These are phyloP conservation scores for Cantharis rustica DNA, from an alignment of 2,888 invertebrate genomes.

Conservation along the genomic window DNA sequence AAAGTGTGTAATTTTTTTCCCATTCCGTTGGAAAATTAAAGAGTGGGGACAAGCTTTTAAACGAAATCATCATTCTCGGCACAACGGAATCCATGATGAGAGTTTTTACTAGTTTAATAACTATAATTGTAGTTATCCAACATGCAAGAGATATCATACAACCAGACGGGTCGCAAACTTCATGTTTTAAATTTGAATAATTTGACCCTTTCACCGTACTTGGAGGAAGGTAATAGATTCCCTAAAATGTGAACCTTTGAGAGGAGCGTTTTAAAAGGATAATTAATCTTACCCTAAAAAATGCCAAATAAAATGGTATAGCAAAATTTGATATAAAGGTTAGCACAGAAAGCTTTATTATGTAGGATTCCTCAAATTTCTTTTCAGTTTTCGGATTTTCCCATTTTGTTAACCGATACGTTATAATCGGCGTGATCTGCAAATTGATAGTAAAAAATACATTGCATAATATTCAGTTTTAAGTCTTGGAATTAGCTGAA, in stretches of 20 bases:
- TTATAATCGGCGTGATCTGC: not conserved
- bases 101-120: not conserved
- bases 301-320: constrained; percentile 29
- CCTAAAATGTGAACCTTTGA: constrained; percentile 1
- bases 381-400: constrained; percentile 18
- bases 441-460: too few species aligned
- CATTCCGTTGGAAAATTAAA: not conserved
- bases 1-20: not conserved
- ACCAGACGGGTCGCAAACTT: constrained; percentile 24
- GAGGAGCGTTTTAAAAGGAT: not conserved
- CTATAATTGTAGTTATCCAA: constrained; percentile 2
- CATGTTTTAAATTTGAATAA: not conserved
- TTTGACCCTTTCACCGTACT: not conserved
- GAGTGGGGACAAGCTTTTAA: not conserved
- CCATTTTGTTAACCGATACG: not conserved
- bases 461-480: too few species aligned
- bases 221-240: constrained; percentile 3
- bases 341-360: constrained; percentile 29
- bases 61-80: not conserved
- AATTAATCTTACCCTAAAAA: constrained; percentile 27
- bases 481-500: too few species aligned
- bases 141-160: constrained; percentile 18
- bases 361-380: constrained; percentile 31
- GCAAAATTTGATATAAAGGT: constrained; percentile 31
- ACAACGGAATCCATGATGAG: not conserved